Evolutionary conservation across 2,888 invertebrate genomes (phyloP).

Genomic region (Brassicogethes aeneus): DNA sequence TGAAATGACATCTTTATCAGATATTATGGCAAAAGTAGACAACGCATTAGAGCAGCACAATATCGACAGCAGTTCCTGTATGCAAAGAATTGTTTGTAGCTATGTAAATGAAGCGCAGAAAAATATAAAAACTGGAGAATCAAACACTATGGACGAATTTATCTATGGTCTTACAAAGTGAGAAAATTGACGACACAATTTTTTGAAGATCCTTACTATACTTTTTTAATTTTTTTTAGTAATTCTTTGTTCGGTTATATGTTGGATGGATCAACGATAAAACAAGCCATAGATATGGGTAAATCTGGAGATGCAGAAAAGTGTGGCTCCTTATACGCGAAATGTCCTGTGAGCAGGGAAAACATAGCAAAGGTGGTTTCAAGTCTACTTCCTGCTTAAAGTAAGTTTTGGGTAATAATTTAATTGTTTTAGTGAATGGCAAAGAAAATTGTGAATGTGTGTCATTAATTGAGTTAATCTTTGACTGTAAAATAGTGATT

Average conservation of each 20-base stretch:
- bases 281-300: conserved; percentile 60
- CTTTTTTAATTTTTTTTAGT: conserved; percentile 49
- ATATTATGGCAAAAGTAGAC: conserved; percentile 56
- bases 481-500: no score
- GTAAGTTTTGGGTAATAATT: conserved; percentile 1
- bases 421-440: no score
- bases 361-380: conserved; percentile 57
- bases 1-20: conserved; percentile 48
- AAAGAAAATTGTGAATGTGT: no score
- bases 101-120: conserved; percentile 63
- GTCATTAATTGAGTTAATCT: no score
- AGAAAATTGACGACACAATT: no score
- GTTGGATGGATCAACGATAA: conserved; percentile 62
- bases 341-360: conserved; percentile 61
- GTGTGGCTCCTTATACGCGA: conserved; percentile 50
- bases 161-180: conserved; percentile 56
- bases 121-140: conserved; percentile 52
- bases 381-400: conserved; percentile 50
- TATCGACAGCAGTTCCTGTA: conserved; percentile 62
- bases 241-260: conserved; percentile 60
- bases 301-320: conserved; percentile 46
- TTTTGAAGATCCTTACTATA: no score
- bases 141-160: conserved; percentile 54
- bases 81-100: conserved; percentile 61
- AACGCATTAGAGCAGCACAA: conserved; percentile 58